A percentile compares a stretch with the other conserved stretches of the same genome.
Evolutionary conservation across 2,113 vertebrate species (phyloP).

Genomic region (Pedionomus torquatus): DNA sequence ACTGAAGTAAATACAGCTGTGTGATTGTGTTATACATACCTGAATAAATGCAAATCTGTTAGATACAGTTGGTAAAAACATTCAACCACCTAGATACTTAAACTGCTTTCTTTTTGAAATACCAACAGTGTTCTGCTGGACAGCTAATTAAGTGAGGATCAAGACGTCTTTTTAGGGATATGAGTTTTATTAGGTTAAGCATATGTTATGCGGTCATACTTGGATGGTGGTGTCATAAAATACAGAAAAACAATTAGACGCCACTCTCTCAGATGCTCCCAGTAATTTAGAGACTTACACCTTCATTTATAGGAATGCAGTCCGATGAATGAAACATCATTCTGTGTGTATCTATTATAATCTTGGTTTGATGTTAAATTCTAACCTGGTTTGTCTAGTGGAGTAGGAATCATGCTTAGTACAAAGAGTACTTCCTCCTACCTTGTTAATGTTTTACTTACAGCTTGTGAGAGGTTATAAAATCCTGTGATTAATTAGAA

Average conservation of each 20-base stretch:
- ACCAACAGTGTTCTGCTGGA: background rate
- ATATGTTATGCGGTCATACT: background rate
- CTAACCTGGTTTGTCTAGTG: background rate
- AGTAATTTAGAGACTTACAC: background rate
- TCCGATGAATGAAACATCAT: background rate
- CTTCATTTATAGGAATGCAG: background rate
- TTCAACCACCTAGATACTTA: background rate
- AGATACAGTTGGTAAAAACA: background rate
- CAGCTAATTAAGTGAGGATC: background rate
- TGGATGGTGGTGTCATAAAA: background rate
- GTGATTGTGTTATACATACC: background rate
- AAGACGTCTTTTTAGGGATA: background rate
- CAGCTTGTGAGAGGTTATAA: slow-evolving; percentile 46
- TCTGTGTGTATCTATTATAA: background rate
- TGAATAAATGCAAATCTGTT: background rate
- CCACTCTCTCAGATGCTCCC: background rate
- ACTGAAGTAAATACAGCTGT: background rate
- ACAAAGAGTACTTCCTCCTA: slow-evolving; percentile 27
- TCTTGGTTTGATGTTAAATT: background rate
- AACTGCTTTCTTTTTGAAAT: background rate
- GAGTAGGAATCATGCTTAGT: background rate
- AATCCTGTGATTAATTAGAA: slow-evolving; percentile 57
- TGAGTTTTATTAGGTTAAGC: background rate
- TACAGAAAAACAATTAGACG: background rate
- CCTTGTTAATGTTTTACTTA: slow-evolving; percentile 45